These are phyloP conservation scores for Tiaroga cobitis DNA, from an alignment of 2,797 vertebrate species.

Conservation along the genomic window DNA sequence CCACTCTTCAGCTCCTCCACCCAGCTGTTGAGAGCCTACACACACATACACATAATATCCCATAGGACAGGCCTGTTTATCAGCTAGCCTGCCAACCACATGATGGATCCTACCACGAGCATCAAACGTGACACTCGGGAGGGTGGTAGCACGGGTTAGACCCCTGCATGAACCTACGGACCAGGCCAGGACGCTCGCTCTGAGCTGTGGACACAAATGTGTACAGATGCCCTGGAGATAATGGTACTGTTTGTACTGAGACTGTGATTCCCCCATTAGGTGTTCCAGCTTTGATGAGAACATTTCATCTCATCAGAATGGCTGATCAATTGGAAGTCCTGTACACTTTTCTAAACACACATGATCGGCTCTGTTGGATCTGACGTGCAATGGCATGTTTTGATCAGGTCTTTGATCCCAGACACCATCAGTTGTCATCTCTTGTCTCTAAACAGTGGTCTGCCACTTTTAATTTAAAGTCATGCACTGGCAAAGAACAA, in stretches of 20 bases:
- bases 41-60: conserved; percentile 67
- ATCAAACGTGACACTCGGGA: conserved; percentile 73
- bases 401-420: conserved; percentile 42
- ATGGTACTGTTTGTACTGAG: conserved; percentile 60
- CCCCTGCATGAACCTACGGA: conserved; percentile 72
- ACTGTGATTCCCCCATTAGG: conserved; percentile 57
- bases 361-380: conserved; percentile 30
- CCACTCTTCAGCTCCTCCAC: conserved; percentile 75
- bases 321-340: conserved; percentile 31
- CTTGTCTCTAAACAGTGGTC: conserved; percentile 34
- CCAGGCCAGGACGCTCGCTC: conserved; percentile 68
- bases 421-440: conserved; percentile 13
- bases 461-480: conserved; percentile 34
- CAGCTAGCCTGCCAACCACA: conserved; percentile 79
- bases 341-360: conserved; percentile 32
- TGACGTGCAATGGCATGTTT: conserved; percentile 35
- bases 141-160: conserved; percentile 70
- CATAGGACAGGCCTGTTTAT: conserved; percentile 79
- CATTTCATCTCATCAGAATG: conserved; percentile 41
- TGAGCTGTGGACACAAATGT: conserved; percentile 66
- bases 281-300: conserved; percentile 43
- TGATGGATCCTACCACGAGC: conserved; percentile 82
- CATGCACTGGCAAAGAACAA: conserved; percentile 1
- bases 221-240: conserved; percentile 53
- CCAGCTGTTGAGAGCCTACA: conserved; percentile 78